phyloP scores from a whole-genome alignment of 1,140 invertebrate genomes.

The Metopolophium dirhodum region DNA sequence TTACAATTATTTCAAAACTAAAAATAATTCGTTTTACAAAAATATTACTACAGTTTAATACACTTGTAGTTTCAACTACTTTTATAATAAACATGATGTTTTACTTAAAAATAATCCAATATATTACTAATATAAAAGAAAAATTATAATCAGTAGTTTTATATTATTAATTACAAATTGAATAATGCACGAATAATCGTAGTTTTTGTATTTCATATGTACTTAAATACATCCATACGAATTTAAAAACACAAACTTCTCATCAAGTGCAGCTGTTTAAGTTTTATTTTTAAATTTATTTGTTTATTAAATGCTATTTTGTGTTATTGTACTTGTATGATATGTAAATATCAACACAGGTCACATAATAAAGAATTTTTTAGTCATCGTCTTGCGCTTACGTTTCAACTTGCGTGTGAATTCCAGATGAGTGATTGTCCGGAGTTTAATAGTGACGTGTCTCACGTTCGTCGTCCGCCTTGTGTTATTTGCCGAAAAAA shows the following conservation, averaged over 20 bases:
- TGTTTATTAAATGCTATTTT: neutral
- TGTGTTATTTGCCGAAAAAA: neutral
- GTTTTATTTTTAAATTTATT: neutral
- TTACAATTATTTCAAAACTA: neutral
- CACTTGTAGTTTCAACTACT: neutral
- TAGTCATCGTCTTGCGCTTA: neutral
- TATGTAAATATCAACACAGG: neutral
- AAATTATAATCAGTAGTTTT: neutral
- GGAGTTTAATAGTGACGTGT: neutral
- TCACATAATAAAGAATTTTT: neutral
- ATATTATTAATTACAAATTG: neutral
- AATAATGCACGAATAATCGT: neutral
- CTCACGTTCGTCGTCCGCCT: neutral
- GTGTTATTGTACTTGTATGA: neutral
- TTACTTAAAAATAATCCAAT: neutral
- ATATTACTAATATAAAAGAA: neutral
- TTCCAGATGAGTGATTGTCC: slow-evolving; percentile 18
- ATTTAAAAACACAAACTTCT: neutral
- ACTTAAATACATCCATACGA: neutral
- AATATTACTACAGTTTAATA: neutral
- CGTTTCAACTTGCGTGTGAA: neutral
- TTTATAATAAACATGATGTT: neutral
- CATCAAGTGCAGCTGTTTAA: neutral
- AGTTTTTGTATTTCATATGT: neutral
- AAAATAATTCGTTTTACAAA: neutral